Percentiles rank a stretch among this genome's conserved stretches.
Conservation (phyloP, 2,888 invertebrate genomes). For the Uloborus plumipes region DNA sequence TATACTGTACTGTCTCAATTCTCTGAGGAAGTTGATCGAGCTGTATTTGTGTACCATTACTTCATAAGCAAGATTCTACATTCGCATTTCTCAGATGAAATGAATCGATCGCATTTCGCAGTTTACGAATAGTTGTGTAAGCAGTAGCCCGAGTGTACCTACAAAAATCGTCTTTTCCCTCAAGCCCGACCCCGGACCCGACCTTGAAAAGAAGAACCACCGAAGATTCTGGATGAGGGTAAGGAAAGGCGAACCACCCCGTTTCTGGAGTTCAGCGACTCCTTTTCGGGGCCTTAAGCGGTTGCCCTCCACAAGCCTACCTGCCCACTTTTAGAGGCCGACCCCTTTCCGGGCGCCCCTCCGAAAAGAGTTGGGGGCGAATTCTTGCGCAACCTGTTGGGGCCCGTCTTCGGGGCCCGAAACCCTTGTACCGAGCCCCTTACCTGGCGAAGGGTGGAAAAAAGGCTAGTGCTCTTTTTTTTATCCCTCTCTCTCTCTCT, state of each 20-base stretch:
- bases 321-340: slow-evolving; percentile 24
- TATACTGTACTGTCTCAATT: too few species aligned
- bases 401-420: slow-evolving; percentile 29
- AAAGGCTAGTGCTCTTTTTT: neutral
- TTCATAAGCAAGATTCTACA: too few species aligned
- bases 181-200: neutral
- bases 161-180: slow-evolving; percentile 4
- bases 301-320: slow-evolving; percentile 45
- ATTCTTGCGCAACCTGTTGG: slow-evolving; percentile 61
- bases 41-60: too few species aligned
- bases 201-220: neutral
- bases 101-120: too few species aligned
- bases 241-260: too few species aligned
- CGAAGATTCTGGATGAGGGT: neutral
- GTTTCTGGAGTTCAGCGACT: slow-evolving; percentile 50
- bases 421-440: slow-evolving; percentile 50
- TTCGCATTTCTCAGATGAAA: too few species aligned
- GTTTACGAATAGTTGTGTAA: too few species aligned
- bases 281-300: slow-evolving; percentile 14
- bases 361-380: slow-evolving; percentile 53
- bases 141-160: neutral
- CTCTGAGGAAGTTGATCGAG: too few species aligned
- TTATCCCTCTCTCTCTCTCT: too few species aligned
- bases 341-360: slow-evolving; percentile 2
- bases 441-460: slow-evolving; percentile 10